Conservation (phyloP, 2,113 vertebrate species). For the Caloenas nicobarica region DNA sequence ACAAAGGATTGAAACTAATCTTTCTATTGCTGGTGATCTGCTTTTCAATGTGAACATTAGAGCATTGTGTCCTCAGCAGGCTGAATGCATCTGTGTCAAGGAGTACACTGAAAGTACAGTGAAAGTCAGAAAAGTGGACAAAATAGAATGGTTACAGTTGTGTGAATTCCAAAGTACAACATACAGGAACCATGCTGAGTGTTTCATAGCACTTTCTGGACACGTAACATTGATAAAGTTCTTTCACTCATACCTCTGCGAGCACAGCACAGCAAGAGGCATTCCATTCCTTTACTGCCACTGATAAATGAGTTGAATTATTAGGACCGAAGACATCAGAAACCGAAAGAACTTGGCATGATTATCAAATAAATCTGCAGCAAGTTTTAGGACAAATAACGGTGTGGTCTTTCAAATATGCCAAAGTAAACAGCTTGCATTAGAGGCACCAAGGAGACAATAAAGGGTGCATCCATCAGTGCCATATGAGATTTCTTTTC, state of each 20-base stretch:
- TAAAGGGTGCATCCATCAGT: not conserved
- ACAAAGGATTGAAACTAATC: not conserved
- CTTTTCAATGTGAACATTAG: not conserved
- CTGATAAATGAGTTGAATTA: conserved; percentile 45
- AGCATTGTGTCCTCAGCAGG: not conserved
- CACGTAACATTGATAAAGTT: not conserved
- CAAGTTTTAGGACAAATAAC: conserved; percentile 39
- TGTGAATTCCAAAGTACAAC: not conserved
- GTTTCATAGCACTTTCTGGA: conserved; percentile 1
- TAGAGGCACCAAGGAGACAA: not conserved
- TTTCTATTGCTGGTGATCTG: not conserved
- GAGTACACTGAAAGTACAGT: not conserved
- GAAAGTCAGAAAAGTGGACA: not conserved
- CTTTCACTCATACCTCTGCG: not conserved
- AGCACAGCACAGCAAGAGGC: not conserved
- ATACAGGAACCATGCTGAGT: not conserved
- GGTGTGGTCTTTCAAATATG: conserved; percentile 11
- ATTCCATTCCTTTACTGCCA: not conserved
- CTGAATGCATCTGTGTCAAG: not conserved
- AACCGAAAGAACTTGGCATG: not conserved
- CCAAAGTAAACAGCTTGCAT: conserved; percentile 24
- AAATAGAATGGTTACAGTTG: not conserved
- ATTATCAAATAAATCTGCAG: conserved; percentile 34
- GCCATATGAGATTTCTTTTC: not conserved
- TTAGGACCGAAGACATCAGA: conserved; percentile 15